Base-by-base conservation (phyloP, 2,113 vertebrate species). In the Entelurus aequoreus region DNA sequence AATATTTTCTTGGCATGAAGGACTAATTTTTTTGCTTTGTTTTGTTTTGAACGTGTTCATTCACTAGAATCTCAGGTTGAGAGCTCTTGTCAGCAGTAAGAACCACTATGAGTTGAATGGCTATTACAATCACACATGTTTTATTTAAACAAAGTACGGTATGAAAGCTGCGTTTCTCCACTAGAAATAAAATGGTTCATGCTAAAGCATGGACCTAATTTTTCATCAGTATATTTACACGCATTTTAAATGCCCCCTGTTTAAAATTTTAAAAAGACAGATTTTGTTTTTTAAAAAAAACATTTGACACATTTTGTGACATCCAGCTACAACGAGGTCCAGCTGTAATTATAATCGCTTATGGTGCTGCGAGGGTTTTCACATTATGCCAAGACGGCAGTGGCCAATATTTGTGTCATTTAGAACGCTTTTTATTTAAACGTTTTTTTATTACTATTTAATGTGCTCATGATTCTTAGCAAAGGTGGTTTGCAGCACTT, bases 311-410 rank as follows among this genome's bases (percentile, higher is more conserved):
- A 16, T 76, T 78, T 72, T 74, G 47, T 70, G 60, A 65, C 52
- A 47, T 72, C 65, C 59, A 65, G 64, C 52, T 28, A 5, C 66
- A 72, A 68, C 53, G 56, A 74, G 56, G 71, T 80, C 67, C 62
- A 62, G 42, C 58, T 74, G 65, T 81, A 68, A 60, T 71, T 76
- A 51, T 62, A 60, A 71, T 69, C 60, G 73, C 66, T 47, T 71
- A 71, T 72, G 81, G 83, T 87, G 82, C 81, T 89, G 81, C 54
- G 64, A 68, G 71, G 59, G 69, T 68, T 67, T 76, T 75, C 54
- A 50, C 66, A 49, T 60, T 66, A 67, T 86, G 78, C 82, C 76
- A 79, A 64, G 36, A 51, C 2, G 50, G 71, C 77, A 73, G n/a
- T 7, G 68, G 78, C 78, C 76, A 71, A 56, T 69, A 65, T 80